phyloP scores from a whole-genome alignment of 1,140 invertebrate genomes.

The Periplaneta americana region DNA sequence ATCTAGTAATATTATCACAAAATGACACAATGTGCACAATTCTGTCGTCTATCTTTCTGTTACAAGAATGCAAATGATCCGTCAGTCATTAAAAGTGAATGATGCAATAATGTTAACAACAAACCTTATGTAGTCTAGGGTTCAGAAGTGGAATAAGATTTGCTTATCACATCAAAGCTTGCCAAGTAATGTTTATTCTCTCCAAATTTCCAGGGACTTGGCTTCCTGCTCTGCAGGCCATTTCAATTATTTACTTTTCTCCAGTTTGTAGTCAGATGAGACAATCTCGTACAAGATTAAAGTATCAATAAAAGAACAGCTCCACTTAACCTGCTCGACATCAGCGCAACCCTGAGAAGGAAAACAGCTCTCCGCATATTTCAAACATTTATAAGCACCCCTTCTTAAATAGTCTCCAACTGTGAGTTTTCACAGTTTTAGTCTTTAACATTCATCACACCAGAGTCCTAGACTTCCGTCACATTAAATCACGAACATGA shows the following conservation, averaged over 20 bases:
- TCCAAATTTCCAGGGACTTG: background rate
- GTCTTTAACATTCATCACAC: background rate
- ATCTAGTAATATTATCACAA: too few species aligned
- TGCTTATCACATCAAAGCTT: background rate
- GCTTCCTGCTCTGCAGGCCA: background rate
- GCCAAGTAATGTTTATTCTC: background rate
- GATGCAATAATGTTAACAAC: too few species aligned
- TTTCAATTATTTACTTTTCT: background rate
- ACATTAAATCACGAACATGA: too few species aligned
- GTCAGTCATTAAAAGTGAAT: too few species aligned
- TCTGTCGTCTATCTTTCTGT: too few species aligned
- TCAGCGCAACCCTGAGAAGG: background rate
- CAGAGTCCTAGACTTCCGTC: too few species aligned
- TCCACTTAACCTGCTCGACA: background rate
- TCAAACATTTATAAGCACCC: background rate
- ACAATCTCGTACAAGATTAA: background rate
- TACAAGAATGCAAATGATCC: too few species aligned
- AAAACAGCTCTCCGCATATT: background rate
- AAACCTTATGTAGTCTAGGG: too few species aligned
- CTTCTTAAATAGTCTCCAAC: background rate
- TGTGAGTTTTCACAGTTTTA: background rate
- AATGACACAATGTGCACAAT: too few species aligned
- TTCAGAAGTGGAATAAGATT: too few species aligned
- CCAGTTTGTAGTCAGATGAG: background rate
- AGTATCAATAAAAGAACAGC: background rate